phyloP scores from a whole-genome alignment of 2,888 invertebrate species.

The Ametastegia equiseti region DNA sequence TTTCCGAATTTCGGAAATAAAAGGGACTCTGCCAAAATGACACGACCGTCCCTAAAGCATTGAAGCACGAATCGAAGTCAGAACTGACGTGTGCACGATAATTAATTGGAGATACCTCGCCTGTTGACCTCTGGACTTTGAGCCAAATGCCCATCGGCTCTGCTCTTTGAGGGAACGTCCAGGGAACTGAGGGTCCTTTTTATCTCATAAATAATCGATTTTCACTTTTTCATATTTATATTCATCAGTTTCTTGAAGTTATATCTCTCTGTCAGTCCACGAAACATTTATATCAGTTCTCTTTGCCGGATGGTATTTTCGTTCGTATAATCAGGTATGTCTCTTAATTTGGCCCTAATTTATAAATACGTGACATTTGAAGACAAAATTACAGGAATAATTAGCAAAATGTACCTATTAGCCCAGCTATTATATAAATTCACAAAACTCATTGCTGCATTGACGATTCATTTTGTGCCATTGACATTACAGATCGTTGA shows the following conservation, averaged over 20 bases:
- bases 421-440: no score
- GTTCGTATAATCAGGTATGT: not conserved
- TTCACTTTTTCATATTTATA: not conserved
- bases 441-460: no score
- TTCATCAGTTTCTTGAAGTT: not conserved
- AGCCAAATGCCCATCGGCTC: not conserved
- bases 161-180: not conserved
- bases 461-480: no score
- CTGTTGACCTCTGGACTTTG: not conserved
- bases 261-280: not conserved
- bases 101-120: not conserved
- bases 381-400: no score
- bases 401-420: no score
- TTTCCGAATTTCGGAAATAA: not conserved
- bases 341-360: no score
- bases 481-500: no score
- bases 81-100: not conserved
- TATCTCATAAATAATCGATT: slow-evolving; percentile 1
- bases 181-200: not conserved
- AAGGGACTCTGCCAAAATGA: not conserved
- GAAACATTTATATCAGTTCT: not conserved
- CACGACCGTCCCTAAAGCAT: no score
- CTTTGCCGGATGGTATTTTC: not conserved
- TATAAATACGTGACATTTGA: no score
- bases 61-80: not conserved